Evolutionary conservation across 2,113 vertebrate genomes (phyloP).

Genomic region (Ploceus nigricollis): DNA sequence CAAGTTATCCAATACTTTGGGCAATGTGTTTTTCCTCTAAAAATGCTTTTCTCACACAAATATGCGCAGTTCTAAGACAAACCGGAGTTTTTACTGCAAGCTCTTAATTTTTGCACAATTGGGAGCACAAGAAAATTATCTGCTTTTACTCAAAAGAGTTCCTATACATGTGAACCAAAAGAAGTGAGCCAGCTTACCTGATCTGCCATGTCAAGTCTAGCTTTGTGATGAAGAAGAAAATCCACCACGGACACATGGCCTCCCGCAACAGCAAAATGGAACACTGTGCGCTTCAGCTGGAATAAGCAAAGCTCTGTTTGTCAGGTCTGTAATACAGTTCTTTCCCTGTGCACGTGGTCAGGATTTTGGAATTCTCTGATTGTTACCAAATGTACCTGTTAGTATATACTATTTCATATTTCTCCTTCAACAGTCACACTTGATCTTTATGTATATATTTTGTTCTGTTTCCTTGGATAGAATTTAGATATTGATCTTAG

Average conservation of each 20-base stretch:
- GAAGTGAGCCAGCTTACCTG: conserved; percentile 73
- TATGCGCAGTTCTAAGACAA: not conserved
- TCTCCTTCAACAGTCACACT: not conserved
- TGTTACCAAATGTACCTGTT: not conserved
- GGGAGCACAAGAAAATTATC: not conserved
- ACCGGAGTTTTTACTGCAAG: not conserved
- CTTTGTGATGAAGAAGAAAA: conserved; percentile 84
- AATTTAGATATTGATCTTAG: not conserved
- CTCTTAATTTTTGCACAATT: not conserved
- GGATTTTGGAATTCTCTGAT: not conserved
- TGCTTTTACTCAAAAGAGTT: not conserved
- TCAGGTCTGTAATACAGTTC: not conserved
- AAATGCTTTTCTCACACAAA: not conserved
- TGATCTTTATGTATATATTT: not conserved
- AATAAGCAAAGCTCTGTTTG: not conserved
- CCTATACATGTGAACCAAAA: not conserved
- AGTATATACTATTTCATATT: not conserved
- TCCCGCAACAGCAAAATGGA: conserved; percentile 87
- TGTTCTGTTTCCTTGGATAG: not conserved
- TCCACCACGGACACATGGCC: conserved; percentile 75
- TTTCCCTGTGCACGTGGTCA: not conserved
- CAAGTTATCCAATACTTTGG: not conserved
- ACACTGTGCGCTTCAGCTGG: conserved; percentile 81
- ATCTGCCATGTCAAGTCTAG: conserved; percentile 83
- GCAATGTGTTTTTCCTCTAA: not conserved